phyloP scores from a whole-genome alignment of 2,113 vertebrate genomes.

The Myrmecophaga tridactyla region DNA sequence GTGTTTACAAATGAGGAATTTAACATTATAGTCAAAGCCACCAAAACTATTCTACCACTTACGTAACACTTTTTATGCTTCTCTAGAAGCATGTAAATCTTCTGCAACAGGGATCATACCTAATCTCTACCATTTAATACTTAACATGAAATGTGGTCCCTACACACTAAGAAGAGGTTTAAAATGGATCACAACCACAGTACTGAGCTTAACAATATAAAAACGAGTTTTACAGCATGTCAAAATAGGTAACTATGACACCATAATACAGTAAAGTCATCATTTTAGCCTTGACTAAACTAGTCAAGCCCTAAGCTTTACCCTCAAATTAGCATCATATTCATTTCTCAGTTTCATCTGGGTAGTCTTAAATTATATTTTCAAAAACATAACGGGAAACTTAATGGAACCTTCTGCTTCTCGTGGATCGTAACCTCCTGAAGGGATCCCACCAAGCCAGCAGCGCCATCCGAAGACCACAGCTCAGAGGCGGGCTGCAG shows the following conservation, averaged over 20 bases:
- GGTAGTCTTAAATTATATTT: slow-evolving; percentile 9
- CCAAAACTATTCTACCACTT: background rate
- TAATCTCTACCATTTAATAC: slow-evolving; percentile 34
- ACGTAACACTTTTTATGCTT: background rate
- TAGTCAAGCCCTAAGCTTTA: slow-evolving; percentile 28
- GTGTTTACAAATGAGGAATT: too few relatives aligned
- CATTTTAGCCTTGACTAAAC: background rate
- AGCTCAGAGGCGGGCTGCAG: slow-evolving; percentile 97
- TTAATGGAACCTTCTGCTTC: slow-evolving; percentile 85
- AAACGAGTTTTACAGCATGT: background rate
- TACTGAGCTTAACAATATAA: background rate
- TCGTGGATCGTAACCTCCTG: slow-evolving; percentile 97
- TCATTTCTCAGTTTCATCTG: background rate
- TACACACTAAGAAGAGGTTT: background rate
- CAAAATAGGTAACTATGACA: background rate
- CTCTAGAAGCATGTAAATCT: background rate
- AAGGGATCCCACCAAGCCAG: slow-evolving; percentile 95
- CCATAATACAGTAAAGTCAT: background rate
- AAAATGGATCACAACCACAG: background rate
- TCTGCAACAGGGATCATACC: background rate
- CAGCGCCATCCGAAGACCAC: slow-evolving; percentile 96
- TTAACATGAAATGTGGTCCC: slow-evolving; percentile 11
- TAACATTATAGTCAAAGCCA: too few relatives aligned
- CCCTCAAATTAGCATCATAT: background rate
- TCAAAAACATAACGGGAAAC: slow-evolving; percentile 26